These are phyloP conservation scores for Perizoma flavofasciatum DNA, from an alignment of 2,888 invertebrate genomes.

Conservation along the genomic window DNA sequence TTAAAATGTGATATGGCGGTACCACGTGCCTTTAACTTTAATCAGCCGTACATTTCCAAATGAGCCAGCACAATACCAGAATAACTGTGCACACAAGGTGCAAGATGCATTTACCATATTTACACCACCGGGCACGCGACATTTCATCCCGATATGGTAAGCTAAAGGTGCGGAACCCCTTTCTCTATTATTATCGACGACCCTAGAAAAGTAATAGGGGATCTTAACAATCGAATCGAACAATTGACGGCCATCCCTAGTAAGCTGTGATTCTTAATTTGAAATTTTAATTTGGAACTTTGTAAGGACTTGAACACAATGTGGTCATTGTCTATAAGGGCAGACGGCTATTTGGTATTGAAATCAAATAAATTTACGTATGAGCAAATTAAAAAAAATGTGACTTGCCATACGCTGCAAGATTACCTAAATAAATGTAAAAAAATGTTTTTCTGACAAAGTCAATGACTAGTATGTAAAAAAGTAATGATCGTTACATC, in stretches of 20 bases:
- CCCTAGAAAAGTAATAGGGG: conserved; percentile 55
- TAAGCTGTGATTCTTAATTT: conserved; percentile 39
- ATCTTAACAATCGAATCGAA: conserved; percentile 57
- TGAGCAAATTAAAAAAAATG: too few species aligned
- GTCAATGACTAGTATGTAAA: conserved; percentile 30
- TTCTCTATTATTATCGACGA: conserved; percentile 49
- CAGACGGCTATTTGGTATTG: conserved; percentile 15
- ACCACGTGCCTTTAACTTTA: conserved; percentile 1
- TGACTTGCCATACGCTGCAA: too few species aligned
- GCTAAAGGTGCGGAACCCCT: conserved; percentile 73
- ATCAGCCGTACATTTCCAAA: conserved; percentile 7
- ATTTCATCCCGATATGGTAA: conserved; percentile 48
- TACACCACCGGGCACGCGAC: conserved; percentile 67
- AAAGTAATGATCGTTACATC: conserved; percentile 35
- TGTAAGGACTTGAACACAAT: conserved; percentile 24
- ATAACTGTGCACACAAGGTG: conserved; percentile 46
- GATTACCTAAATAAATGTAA: not conserved
- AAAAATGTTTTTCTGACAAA: conserved; percentile 1
- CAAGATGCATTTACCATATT: conserved; percentile 41
- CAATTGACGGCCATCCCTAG: conserved; percentile 44
- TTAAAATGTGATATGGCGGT: too few species aligned
- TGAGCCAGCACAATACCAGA: conserved; percentile 13
- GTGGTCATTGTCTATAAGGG: conserved; percentile 16
- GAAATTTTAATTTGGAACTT: conserved; percentile 38
- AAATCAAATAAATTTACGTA: not conserved